phyloP scores from a whole-genome alignment of 2,113 vertebrate species.

The Nestor notabilis region DNA sequence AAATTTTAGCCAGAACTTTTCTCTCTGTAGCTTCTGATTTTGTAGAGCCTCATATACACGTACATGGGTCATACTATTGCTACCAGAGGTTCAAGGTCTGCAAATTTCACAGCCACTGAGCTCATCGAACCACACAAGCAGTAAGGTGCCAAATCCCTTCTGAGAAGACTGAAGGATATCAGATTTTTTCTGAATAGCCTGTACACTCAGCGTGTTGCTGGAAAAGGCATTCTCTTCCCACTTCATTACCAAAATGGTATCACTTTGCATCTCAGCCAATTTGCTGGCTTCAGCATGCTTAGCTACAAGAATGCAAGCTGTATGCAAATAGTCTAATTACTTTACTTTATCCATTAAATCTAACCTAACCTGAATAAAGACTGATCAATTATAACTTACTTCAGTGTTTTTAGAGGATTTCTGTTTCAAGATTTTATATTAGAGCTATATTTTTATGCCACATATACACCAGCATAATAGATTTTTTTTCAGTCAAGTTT shows the following conservation, averaged over 20 bases:
- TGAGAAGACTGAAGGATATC: neutral
- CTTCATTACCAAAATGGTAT: neutral
- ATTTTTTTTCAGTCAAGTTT: neutral
- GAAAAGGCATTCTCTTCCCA: neutral
- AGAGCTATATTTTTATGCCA: neutral
- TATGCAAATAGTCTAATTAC: conserved; percentile 14
- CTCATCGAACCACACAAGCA: neutral
- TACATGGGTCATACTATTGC: neutral
- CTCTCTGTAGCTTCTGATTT: neutral
- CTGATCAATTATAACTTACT: neutral
- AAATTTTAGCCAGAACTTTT: neutral
- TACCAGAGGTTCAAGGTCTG: neutral
- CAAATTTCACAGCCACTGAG: neutral
- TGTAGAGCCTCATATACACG: neutral
- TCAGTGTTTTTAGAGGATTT: neutral
- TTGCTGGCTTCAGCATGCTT: neutral
- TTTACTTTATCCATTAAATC: neutral
- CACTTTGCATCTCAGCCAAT: accelerated
- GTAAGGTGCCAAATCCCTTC: neutral
- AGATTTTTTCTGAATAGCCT: neutral
- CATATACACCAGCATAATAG: neutral
- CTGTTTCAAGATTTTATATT: neutral
- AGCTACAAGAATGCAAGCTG: neutral
- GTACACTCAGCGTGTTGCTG: neutral
- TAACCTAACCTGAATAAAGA: neutral